phyloP scores from a whole-genome alignment of 2,797 vertebrate genomes.

The Vultur gryphus region DNA sequence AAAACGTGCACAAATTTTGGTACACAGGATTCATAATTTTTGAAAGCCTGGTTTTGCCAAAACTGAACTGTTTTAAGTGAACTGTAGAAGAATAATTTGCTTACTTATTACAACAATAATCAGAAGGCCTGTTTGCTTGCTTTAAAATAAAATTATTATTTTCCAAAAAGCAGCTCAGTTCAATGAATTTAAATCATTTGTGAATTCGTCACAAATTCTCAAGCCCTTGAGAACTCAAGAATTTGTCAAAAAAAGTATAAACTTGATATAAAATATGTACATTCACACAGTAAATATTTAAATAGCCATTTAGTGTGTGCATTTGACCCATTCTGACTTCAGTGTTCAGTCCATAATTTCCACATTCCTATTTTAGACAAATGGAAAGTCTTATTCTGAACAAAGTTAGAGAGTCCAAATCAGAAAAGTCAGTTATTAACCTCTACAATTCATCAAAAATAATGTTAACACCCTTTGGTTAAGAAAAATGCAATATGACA shows the following conservation, averaged over 20 bases:
- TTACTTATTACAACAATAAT: neutral
- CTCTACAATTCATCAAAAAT: neutral
- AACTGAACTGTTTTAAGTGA: neutral
- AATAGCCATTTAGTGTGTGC: neutral
- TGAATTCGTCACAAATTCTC: neutral
- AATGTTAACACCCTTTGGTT: neutral
- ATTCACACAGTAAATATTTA: neutral
- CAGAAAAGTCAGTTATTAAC: neutral
- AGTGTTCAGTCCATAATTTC: neutral
- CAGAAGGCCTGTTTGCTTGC: neutral
- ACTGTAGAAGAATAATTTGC: neutral
- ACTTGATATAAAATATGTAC: neutral
- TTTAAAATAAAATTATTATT: neutral
- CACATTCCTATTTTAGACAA: neutral
- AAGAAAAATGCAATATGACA: neutral
- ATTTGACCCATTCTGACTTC: neutral
- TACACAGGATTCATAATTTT: neutral
- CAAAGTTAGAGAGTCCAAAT: neutral
- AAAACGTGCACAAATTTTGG: neutral
- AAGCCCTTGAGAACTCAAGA: neutral
- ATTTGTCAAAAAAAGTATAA: neutral
- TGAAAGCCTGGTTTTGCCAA: neutral
- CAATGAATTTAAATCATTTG: neutral
- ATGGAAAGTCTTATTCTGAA: neutral
- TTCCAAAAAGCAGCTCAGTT: neutral